Percentiles rank a stretch among this genome's conserved stretches.
Conservation (phyloP, 2,113 vertebrate species). For the Corydoras maculifer region DNA sequence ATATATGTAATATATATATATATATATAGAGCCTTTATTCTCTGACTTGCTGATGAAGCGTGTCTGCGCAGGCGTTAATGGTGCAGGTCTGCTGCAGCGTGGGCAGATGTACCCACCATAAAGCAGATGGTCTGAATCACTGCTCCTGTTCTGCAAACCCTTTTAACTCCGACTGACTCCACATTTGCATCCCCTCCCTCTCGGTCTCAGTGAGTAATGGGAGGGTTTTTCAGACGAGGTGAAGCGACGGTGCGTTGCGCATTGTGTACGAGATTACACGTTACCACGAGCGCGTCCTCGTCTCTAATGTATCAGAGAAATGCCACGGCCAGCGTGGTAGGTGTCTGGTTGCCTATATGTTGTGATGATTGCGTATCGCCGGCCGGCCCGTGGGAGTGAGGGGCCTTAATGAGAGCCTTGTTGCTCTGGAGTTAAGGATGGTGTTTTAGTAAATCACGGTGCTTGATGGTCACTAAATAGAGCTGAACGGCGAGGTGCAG, state of each 20-base stretch:
- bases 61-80: conserved; percentile 35
- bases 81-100: conserved; percentile 28
- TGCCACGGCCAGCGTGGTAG: not conserved
- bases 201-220: not conserved
- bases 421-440: no score
- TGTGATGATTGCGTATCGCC: no score
- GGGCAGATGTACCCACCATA: conserved; percentile 14
- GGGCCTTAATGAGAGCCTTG: no score
- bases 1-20: no score
- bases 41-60: conserved; percentile 31
- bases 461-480: no score
- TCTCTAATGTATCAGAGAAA: conserved; percentile 16
- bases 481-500: no score
- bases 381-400: no score
- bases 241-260: conserved; percentile 3
- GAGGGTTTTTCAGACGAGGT: conserved; percentile 11
- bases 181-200: not conserved
- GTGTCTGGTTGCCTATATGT: no score
- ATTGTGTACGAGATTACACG: not conserved
- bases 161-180: conserved; percentile 6
- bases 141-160: conserved; percentile 14
- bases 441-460: no score
- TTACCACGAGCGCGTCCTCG: not conserved
- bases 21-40: no score
- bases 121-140: conserved; percentile 33